Evolutionary conservation across 2,113 vertebrate species (phyloP), one percentile per base, ranked within the genome.

Genomic region (Atractosteus spatula): DNA sequence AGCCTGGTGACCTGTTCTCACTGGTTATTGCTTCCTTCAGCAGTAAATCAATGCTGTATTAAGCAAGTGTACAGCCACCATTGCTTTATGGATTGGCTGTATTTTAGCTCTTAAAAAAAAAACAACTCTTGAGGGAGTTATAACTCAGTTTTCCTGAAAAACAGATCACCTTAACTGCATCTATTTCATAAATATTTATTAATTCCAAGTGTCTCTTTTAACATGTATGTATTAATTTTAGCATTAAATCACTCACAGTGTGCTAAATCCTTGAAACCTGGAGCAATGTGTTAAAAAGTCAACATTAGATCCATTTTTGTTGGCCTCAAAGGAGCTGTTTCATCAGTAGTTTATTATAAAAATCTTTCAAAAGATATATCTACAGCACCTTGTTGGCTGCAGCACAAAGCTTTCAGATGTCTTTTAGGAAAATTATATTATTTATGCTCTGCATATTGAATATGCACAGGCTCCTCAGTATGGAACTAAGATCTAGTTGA

Each of bases 161-260:
- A 70, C 69, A 69, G 65, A 78, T 68, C 66, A 68, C 69, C 61
- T 68, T 59, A 6, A 54, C 63, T 61, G n/a, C 66, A 74, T 57
- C 71, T 41, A 63, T 70, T 63, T 8, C 78, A 85, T 88, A 82
- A 87, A 90, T 87, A 86, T 88, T 86, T 82, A 85, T 81, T 66
- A 43, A 10, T 16, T 55, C 0, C n/a, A 76, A 77, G 81, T 77
- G 70, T 85, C 76, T 77, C 76, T 80, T 84, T 80, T 78, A 80
- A 80, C 81, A 73, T 45, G 10, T 64, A 83, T 79, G 69, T 75
- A 86, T 82, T 81, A 71, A 83, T 80, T 85, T 68, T 55, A 68
- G 71, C 70, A 77, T 76, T 85, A 72, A 87, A 89, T 89, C 82
- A 80, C 85, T 85, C 42, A 79, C 71, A 76, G 77, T 76, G 81